phyloP scores from a whole-genome alignment of 2,888 invertebrate species.

The Zhuqinia jingwanae region DNA sequence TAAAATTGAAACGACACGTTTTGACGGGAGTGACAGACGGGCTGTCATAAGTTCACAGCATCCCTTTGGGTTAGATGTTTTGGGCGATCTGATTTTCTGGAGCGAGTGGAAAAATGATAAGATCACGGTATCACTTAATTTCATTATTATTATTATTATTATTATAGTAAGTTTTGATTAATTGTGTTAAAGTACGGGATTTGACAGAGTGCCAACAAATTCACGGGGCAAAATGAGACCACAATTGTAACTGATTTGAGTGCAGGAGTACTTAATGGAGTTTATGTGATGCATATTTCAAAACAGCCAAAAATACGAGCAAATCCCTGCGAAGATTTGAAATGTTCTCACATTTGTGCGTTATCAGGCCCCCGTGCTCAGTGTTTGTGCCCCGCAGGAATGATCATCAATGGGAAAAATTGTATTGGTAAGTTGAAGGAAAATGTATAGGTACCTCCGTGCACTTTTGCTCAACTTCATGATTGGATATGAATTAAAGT shows the following conservation, averaged over 20 bases:
- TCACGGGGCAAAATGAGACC: slow-evolving; percentile 85
- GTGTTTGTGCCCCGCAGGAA: slow-evolving; percentile 90
- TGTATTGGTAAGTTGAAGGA: slow-evolving; percentile 62
- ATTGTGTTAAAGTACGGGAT: neutral
- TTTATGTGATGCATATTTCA: slow-evolving; percentile 89
- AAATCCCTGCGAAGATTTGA: slow-evolving; percentile 85
- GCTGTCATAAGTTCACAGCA: slow-evolving; percentile 84
- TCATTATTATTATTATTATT: neutral
- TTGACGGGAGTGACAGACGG: slow-evolving; percentile 86
- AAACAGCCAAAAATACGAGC: slow-evolving; percentile 82
- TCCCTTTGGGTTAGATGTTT: slow-evolving; percentile 93
- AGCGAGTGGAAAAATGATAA: slow-evolving; percentile 94
- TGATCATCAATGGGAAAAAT: slow-evolving; percentile 80
- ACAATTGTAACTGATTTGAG: slow-evolving; percentile 83
- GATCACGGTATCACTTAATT: slow-evolving; percentile 83
- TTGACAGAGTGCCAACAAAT: slow-evolving; percentile 86
- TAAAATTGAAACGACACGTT: slow-evolving; percentile 87
- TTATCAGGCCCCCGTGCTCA: slow-evolving; percentile 80
- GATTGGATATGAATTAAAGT: too few species aligned
- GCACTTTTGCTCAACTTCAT: too few species aligned
- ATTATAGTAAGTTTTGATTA: neutral
- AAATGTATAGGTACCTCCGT: too few species aligned
- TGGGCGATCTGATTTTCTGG: slow-evolving; percentile 94
- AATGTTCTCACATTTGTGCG: slow-evolving; percentile 90
- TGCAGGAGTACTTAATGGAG: slow-evolving; percentile 83